Base-by-base conservation (phyloP, 2,888 invertebrate genomes). In the Vanessa cardui region DNA sequence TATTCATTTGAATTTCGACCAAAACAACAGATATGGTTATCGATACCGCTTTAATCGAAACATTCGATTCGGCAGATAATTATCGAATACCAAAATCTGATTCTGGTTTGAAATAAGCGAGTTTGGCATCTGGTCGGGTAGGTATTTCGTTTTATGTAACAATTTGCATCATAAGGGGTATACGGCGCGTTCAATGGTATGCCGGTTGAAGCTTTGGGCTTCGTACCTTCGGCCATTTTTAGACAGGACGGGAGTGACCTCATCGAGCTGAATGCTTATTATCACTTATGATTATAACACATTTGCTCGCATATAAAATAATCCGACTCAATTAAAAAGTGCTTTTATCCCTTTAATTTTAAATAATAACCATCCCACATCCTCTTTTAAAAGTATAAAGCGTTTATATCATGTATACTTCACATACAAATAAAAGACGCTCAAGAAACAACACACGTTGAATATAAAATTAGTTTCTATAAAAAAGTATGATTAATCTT, bases 151-250 rank as follows among this genome's bases (percentile, higher is more conserved):
- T 65, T 63, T 66, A 71, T 56, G 65, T 61, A 68, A 65, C 21
- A 64, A 73, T 75, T 74, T 74, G 70, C 73, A 74, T 74, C 70
- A 72, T 72, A 71, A 65, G 70, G 64, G 60, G 66, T 56, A 44
- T 59, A 58, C 59, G 49, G 60, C 50, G 45, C 64, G 33, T 56
- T 62, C 63, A 64, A 69, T 59, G 64, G 20, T 67, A 50, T 54
- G 61, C 54, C 61, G 39, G 62, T 62, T 33, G 46, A 50, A 67
- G 58, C 18, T 68, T 64, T 61, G 18, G 44, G 39, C 26, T 45
- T 64, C 49, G 33, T 39, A 56, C 68, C 65, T 67, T 58, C 62
- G 52, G 66, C 54, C 68, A 68, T 68, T 66, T 71, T 71, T 66
- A 64, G 66, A 68, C 66, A 62, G 66, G 61, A 50, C 62, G 64